Conservation (phyloP, 2,888 invertebrate genomes). For the Acrocera orbiculus region DNA sequence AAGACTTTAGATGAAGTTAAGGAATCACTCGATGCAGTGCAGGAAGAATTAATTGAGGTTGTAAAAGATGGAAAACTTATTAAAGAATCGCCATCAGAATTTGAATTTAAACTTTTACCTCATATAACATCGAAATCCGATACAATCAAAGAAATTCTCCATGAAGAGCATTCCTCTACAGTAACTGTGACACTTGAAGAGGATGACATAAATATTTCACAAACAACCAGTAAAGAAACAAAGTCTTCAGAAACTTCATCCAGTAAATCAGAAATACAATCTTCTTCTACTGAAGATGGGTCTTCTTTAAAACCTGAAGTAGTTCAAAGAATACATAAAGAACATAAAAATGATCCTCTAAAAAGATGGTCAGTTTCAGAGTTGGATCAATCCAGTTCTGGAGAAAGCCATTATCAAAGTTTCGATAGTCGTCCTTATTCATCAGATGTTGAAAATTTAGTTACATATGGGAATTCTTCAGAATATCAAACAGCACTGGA, state of each 20-base stretch:
- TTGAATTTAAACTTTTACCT: conserved; percentile 46
- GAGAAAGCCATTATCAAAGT: conserved; percentile 77
- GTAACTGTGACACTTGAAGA: conserved; percentile 22
- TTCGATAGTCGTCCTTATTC: conserved; percentile 69
- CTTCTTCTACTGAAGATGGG: too few relatives aligned
- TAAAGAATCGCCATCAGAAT: conserved; percentile 56
- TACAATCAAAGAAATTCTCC: conserved; percentile 21
- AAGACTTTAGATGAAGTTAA: conserved; percentile 55
- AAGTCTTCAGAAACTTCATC: conserved; percentile 12
- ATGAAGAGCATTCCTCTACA: conserved; percentile 14
- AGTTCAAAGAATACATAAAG: conserved; percentile 21
- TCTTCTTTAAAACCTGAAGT: conserved; percentile 13
- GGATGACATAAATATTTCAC: too few relatives aligned
- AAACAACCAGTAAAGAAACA: too few relatives aligned
- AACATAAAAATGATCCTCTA: conserved; percentile 32
- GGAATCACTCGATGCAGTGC: conserved; percentile 50
- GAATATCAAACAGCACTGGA: conserved; percentile 80
- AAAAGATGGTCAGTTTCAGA: conserved; percentile 63
- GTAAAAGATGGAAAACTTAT: conserved; percentile 44
- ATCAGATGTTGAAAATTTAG: conserved; percentile 68
- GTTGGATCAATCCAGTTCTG: conserved; percentile 72
- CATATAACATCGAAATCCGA: conserved; percentile 26
- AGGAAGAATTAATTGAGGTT: conserved; percentile 45
- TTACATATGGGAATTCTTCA: conserved; percentile 56
- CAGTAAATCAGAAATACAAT: conserved; percentile 6